Evolutionary conservation across 2,113 vertebrate species (phyloP).

Genomic region (Heliornis fulica): DNA sequence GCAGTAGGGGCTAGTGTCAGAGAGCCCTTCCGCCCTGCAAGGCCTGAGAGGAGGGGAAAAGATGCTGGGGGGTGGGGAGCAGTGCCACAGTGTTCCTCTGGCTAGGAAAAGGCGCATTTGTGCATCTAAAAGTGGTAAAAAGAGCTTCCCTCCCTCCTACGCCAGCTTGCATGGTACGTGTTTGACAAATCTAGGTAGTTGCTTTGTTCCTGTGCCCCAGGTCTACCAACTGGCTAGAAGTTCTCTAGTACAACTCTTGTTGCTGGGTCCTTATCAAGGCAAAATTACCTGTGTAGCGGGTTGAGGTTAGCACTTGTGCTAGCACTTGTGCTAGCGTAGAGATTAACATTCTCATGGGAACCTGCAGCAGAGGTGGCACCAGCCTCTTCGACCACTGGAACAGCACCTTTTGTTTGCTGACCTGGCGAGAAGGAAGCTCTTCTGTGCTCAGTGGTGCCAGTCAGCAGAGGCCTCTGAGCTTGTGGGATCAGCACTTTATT

Average conservation of each 20-base stretch:
- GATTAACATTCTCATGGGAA: neutral
- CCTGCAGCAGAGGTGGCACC: neutral
- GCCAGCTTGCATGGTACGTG: rapidly evolving
- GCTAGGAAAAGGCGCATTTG: neutral
- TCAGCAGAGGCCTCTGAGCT: conserved; percentile 20
- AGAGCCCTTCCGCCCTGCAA: neutral
- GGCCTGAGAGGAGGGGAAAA: neutral
- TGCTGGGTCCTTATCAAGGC: neutral
- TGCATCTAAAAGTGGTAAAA: neutral
- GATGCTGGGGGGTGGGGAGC: rapidly evolving
- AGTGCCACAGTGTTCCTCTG: neutral
- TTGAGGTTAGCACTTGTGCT: neutral
- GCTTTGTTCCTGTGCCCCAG: neutral
- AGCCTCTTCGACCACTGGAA: neutral
- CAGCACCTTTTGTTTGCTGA: conserved; percentile 26
- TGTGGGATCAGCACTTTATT: conserved; percentile 48
- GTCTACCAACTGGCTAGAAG: neutral
- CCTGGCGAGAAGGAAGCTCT: neutral
- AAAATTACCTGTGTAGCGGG: neutral
- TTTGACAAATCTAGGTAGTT: neutral
- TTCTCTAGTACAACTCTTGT: neutral
- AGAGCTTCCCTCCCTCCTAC: neutral
- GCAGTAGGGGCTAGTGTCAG: neutral
- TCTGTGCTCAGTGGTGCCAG: neutral
- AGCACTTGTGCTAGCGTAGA: neutral